Evolutionary conservation across 1,140 invertebrate genomes (phyloP).

Genomic region (Pararge aegeria): DNA sequence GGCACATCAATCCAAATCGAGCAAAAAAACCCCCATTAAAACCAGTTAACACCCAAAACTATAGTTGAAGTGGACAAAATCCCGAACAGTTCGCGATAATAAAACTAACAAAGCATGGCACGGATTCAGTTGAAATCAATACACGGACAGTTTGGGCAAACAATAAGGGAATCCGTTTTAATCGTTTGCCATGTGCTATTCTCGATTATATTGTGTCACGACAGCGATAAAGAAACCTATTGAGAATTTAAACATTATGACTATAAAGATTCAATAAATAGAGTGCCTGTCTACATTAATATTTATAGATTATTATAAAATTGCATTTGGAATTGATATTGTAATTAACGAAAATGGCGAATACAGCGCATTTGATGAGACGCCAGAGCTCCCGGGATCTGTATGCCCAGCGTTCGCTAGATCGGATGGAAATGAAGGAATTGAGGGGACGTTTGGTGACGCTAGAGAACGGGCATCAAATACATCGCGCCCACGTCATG

Average conservation of each 20-base stretch:
- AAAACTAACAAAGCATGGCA: constrained; percentile 14
- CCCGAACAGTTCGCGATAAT: constrained; percentile 9
- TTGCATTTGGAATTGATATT: constrained; percentile 25
- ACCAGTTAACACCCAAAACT: constrained; percentile 8
- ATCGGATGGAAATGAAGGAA: constrained; percentile 92
- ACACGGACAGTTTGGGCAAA: constrained; percentile 18
- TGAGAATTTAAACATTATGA: constrained; percentile 35
- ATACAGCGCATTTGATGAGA: constrained; percentile 92
- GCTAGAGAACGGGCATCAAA: constrained; percentile 84
- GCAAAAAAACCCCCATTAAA: not conserved
- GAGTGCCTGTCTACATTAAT: not conserved
- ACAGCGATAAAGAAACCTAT: constrained; percentile 51
- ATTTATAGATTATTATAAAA: not conserved
- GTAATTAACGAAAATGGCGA: constrained; percentile 85
- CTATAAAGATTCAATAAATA: constrained; percentile 45
- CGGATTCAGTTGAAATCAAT: constrained; percentile 35
- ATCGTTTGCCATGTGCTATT: constrained; percentile 15
- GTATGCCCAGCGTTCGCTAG: constrained; percentile 89
- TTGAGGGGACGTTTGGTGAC: constrained; percentile 88
- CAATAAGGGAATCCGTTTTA: constrained; percentile 11
- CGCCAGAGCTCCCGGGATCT: constrained; percentile 92
- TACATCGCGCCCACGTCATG: constrained; percentile 79
- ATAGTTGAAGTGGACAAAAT: constrained; percentile 34
- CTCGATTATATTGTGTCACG: constrained; percentile 54
- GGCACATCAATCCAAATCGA: constrained; percentile 34